Base-by-base conservation (phyloP, 1,140 invertebrate species). In the Steinernema feltiae region DNA sequence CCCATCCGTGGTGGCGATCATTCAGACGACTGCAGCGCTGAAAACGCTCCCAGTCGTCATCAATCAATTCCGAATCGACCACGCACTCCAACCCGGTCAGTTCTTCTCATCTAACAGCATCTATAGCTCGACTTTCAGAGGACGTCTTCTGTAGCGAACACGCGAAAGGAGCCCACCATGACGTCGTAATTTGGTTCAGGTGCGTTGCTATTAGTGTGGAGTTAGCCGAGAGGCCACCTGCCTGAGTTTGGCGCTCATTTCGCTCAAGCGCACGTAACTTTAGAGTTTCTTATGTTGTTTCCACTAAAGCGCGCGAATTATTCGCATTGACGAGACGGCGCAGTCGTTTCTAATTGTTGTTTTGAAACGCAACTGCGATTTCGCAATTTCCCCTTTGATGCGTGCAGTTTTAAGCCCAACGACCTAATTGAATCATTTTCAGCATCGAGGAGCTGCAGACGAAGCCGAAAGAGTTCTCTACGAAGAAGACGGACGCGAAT, bases 391-490 rank as follows among this genome's bases (percentile, higher is more conserved):
- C n/a, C n/a, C n/a, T n/a, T n/a, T n/a, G n/a, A n/a, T n/a, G n/a
- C n/a, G n/a, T n/a, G n/a, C n/a, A n/a, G n/a, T n/a, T n/a, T n/a
- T n/a, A n/a, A n/a, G n/a, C n/a, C n/a, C n/a, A n/a, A n/a, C n/a
- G n/a, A n/a, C n/a, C n/a, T n/a, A n/a, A 46, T n/a, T n/a, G 7
- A 12, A 7, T 46, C 53, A n/a, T 27, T 63, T 63, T 63, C 24
- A 63, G 53, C 24, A 27, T 63, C 12, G 53, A 63, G 24, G 53
- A 63, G 24, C 53, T 63, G 53, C 53, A 63, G 53, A n/a, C 53
- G 24, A 63, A 63, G 24, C 53, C 53, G 53, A n/a, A 3, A 21
- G 53, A 63, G 24, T 27, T 63, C 7, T 7, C 53, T 3, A 21
- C 24, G 15, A 63, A 63, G 53, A 63, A 63, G 12, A 12, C 53